Evolutionary conservation across 2,888 invertebrate genomes (phyloP).

Genomic region (Drosophila barbarae): DNA sequence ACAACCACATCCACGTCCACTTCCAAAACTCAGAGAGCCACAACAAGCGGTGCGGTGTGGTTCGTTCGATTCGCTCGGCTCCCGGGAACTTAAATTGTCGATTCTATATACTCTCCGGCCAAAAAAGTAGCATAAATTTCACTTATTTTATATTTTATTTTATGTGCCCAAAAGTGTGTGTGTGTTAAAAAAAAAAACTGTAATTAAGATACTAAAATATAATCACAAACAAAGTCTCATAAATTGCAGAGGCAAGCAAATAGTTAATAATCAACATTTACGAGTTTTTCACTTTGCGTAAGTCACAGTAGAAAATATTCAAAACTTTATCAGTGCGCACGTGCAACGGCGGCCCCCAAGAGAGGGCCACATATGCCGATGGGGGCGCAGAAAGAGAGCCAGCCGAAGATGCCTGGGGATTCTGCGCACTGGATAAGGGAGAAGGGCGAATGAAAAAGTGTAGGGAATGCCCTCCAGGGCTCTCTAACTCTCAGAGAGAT

Average conservation of each 20-base stretch:
- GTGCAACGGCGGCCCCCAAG: slow-evolving; percentile 48
- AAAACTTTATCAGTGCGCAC: slow-evolving; percentile 44
- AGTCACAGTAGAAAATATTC: neutral
- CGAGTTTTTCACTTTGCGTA: neutral
- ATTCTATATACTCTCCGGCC: neutral
- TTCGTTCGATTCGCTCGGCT: slow-evolving; percentile 18
- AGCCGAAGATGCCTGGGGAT: slow-evolving; percentile 38
- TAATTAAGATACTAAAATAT: neutral
- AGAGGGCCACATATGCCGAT: neutral
- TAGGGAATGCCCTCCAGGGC: slow-evolving; percentile 5
- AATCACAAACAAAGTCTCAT: slow-evolving; percentile 1
- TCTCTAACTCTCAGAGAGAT: neutral
- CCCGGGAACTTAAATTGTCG: slow-evolving; percentile 7
- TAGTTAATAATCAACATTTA: slow-evolving; percentile 4
- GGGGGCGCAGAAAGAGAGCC: neutral
- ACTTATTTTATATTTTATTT: slow-evolving; percentile 13
- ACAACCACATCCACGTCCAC: slow-evolving; percentile 8
- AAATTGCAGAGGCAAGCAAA: slow-evolving; percentile 29
- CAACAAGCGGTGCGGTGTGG: slow-evolving; percentile 39
- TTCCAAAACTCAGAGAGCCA: slow-evolving; percentile 33
- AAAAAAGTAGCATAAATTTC: slow-evolving; percentile 1
- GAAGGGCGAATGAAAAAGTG: neutral
- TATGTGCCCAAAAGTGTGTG: slow-evolving; percentile 6
- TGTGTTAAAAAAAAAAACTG: neutral
- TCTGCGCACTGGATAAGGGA: slow-evolving; percentile 43